Evolutionary conservation across 2,888 invertebrate genomes (phyloP).

Genomic region (Strigamia crassipes): DNA sequence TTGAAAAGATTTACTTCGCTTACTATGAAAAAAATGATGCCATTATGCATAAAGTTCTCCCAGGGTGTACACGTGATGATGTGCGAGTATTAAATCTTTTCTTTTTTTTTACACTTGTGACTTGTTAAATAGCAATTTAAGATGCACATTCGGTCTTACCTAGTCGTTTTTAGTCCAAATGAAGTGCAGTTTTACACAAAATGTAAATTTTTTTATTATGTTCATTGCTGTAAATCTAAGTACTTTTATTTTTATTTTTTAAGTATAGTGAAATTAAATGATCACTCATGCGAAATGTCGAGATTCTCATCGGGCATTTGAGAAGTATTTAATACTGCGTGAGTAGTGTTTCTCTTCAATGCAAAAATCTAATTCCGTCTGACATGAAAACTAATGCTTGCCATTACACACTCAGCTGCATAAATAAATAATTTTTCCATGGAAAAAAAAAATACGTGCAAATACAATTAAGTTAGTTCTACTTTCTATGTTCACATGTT

Average conservation of each 20-base stretch:
- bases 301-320: constrained; percentile 7
- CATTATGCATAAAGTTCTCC: too few species aligned
- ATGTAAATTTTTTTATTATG: too few species aligned
- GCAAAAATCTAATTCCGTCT: not conserved
- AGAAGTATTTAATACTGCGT: not conserved
- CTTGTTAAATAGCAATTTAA: too few species aligned
- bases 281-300: not conserved
- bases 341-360: not conserved
- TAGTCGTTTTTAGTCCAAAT: too few species aligned
- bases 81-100: too few species aligned
- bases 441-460: not conserved
- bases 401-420: not conserved
- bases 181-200: not conserved
- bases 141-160: too few species aligned
- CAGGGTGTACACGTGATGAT: too few species aligned
- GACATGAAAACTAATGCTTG: not conserved
- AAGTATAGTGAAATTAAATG: not conserved
- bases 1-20: too few species aligned
- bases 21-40: too few species aligned
- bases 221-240: too few species aligned
- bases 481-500: not conserved
- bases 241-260: too few species aligned
- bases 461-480: not conserved
- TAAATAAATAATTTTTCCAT: not conserved
- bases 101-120: too few species aligned